Evolutionary conservation across 2,113 vertebrate genomes (phyloP), one percentile per base, ranked within the genome.

Genomic region (Pseudopipra pipra): DNA sequence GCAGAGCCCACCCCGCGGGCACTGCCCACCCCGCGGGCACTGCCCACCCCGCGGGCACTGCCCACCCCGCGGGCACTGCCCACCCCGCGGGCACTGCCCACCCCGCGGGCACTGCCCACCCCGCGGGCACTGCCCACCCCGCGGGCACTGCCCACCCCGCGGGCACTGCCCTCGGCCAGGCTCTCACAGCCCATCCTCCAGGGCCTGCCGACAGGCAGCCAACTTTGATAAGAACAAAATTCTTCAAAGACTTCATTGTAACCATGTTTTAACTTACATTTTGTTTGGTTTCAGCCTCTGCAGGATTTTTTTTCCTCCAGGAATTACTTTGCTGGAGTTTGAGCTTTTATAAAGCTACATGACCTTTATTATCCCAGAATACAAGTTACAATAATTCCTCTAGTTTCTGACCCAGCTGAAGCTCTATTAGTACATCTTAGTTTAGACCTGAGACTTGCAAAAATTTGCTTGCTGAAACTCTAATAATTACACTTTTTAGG

Each of bases 131-230:
- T n/a, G 39, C 49, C 9, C 51, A 24, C 19, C 33, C 56, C 2
- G 0, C 1, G 3, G n/a, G n/a, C n/a, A n/a, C n/a, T n/a, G 39
- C 49, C 9, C 51, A 24, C 19, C 33, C 56, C 2, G 0, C 1
- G 3, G 39, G 4, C 51, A 1, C 22, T 13, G 41, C 6, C 80
- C 43, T 22, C 5, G 6, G 8, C 47, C 3, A 3, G 76, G 55
- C 74, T 65, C 65, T 16, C 51, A 1, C 62, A 30, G 31, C 63
- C 76, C 46, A 3, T 19, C 65, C 72, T 59, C 54, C 33, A 15
- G 31, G 30, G 25, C 78, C 35, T 3, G 9, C 12, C 0, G 0
- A 37, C 6, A 61, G 28, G 11, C 56, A 71, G 68, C 46, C 85
- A 65, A 19, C 14, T 66, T 51, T 37, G 39, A 46, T 33, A 75